Percentiles rank a stretch among this genome's conserved stretches.
Evolutionary conservation across 2,113 vertebrate genomes (phyloP).

Genomic region (Progne subis): DNA sequence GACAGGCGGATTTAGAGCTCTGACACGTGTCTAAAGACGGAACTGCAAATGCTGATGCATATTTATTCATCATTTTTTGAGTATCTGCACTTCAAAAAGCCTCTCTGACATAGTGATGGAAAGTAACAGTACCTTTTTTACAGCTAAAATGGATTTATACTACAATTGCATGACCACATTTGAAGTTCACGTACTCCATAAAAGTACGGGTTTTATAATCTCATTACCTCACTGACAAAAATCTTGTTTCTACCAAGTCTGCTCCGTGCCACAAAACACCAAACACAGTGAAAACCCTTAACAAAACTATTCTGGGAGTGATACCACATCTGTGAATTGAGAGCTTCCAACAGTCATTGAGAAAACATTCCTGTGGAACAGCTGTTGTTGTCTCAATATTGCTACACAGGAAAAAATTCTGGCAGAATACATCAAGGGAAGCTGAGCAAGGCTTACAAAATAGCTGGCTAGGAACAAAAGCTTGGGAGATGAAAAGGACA

Average conservation of each 20-base stretch:
- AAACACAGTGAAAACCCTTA: not conserved
- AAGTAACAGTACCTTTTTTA: not conserved
- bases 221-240: not conserved
- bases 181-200: not conserved
- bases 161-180: not conserved
- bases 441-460: not conserved
- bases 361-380: not conserved
- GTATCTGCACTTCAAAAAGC: not conserved
- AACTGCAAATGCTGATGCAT: not conserved
- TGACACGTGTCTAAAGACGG: not conserved
- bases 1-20: not conserved
- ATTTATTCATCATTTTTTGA: not conserved
- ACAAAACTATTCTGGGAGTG: not conserved
- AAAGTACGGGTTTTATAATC: not conserved
- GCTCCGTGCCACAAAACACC: not conserved
- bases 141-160: not conserved
- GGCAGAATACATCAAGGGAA: conserved; percentile 3
- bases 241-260: not conserved
- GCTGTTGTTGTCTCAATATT: not conserved
- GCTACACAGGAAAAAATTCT: not conserved
- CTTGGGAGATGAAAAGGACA: not conserved
- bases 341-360: not conserved
- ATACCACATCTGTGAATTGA: conserved; percentile 15
- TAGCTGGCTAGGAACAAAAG: not conserved
- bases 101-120: not conserved